Percentiles rank a stretch among this genome's conserved stretches.
Conservation (phyloP, 2,113 vertebrate genomes). For the Henicopernis longicauda region DNA sequence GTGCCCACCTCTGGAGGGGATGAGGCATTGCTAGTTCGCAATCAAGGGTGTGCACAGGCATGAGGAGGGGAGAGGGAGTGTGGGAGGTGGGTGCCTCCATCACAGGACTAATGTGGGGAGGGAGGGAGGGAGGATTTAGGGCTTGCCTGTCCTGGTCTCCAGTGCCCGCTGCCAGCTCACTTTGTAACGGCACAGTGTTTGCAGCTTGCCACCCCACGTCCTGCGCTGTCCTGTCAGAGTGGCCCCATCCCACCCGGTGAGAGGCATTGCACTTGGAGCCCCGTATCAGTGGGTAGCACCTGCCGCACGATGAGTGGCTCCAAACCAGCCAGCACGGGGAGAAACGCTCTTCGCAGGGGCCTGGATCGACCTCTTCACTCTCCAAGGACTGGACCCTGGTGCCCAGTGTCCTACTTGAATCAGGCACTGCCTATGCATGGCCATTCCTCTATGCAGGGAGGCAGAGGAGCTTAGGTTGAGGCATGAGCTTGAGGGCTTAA, state of each 20-base stretch:
- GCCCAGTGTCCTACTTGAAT: not conserved
- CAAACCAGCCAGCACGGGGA: not conserved
- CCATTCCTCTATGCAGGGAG: not conserved
- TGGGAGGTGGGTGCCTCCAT: not conserved
- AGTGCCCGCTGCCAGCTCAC: not conserved
- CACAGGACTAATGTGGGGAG: not conserved
- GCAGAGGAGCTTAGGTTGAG: not conserved
- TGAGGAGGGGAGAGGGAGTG: not conserved
- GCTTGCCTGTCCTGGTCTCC: not conserved
- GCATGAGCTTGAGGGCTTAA: not conserved
- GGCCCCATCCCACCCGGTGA: not conserved
- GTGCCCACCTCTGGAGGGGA: not conserved
- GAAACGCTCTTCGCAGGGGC: not conserved
- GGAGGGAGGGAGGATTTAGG: not conserved
- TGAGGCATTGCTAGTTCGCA: not conserved
- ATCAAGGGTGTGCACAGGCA: not conserved
- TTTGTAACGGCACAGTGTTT: not conserved
- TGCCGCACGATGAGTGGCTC: not conserved
- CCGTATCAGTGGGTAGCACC: fast-evolving
- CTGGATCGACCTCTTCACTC: not conserved
- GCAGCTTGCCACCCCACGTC: not conserved
- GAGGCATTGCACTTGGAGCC: not conserved
- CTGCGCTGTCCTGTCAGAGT: not conserved
- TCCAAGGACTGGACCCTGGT: not conserved
- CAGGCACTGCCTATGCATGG: not conserved